Conservation (phyloP, 2,113 vertebrate species). For the Thunnus thynnus region DNA sequence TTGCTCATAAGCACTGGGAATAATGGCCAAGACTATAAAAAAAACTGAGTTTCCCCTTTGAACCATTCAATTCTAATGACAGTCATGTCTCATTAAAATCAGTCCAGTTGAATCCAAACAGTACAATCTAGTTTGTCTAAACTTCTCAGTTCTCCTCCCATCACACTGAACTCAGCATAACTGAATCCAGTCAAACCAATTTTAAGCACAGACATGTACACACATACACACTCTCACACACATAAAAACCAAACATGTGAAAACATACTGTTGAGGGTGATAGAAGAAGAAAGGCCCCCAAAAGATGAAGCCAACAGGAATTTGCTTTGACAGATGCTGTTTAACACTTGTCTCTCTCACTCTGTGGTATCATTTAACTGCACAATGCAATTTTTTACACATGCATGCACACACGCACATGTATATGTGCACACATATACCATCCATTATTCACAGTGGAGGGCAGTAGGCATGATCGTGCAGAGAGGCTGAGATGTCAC, state of each 20-base stretch:
- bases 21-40: neutral
- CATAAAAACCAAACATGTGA: neutral
- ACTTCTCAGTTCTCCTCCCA: neutral
- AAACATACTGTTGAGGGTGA: neutral
- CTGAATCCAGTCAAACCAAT: constrained; percentile 3
- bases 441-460: constrained; percentile 26
- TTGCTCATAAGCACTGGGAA: neutral
- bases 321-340: constrained; percentile 33
- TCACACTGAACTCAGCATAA: constrained; percentile 4
- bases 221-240: neutral
- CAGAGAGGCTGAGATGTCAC: constrained; percentile 47
- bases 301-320: constrained; percentile 28
- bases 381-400: neutral
- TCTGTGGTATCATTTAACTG: constrained; percentile 22
- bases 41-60: neutral
- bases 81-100: constrained; percentile 1
- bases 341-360: constrained; percentile 38
- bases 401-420: neutral
- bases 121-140: neutral
- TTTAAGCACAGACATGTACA: neutral
- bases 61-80: neutral
- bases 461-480: constrained; percentile 11
- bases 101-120: constrained; percentile 4
- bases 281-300: constrained; percentile 3
- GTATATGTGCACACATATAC: neutral